Percentiles rank a stretch among this genome's conserved stretches.
Conservation (phyloP, 2,888 invertebrate species). For the Apotomis betuletana region DNA sequence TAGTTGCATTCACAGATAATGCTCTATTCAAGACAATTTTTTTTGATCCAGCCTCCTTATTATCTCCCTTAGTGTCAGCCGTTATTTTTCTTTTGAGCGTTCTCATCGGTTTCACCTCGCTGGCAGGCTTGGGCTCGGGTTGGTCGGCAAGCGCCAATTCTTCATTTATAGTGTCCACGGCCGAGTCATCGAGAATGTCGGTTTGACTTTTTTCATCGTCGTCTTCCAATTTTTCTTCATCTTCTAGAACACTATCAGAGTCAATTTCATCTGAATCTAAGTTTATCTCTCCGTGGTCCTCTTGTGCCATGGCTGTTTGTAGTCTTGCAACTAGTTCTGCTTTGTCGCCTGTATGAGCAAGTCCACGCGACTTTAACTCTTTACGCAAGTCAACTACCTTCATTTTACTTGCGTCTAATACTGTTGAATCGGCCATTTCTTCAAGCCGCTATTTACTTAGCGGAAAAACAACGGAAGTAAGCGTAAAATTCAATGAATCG, state of each 20-base stretch:
- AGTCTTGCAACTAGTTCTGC: slow-evolving; percentile 90
- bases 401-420: slow-evolving; percentile 70
- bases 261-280: slow-evolving; percentile 81
- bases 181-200: slow-evolving; percentile 71
- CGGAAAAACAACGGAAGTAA: background rate
- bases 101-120: slow-evolving; percentile 61
- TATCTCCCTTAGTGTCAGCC: slow-evolving; percentile 56
- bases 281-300: slow-evolving; percentile 68
- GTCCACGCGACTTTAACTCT: slow-evolving; percentile 90
- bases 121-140: slow-evolving; percentile 52
- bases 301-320: slow-evolving; percentile 82
- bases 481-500: too few species aligned
- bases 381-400: slow-evolving; percentile 93
- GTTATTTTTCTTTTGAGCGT: slow-evolving; percentile 69
- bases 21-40: slow-evolving; percentile 86
- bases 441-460: background rate
- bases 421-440: slow-evolving; percentile 56
- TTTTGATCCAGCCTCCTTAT: slow-evolving; percentile 79
- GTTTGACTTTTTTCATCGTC: slow-evolving; percentile 81
- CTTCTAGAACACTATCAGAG: slow-evolving; percentile 79
- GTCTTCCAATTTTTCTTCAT: slow-evolving; percentile 82
- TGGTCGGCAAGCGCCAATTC: slow-evolving; percentile 70
- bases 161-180: slow-evolving; percentile 70
- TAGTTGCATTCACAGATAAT: slow-evolving; percentile 60
- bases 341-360: slow-evolving; percentile 91